Evolutionary conservation across 2,797 vertebrate genomes (phyloP).

Genomic region (Menidia menidia): DNA sequence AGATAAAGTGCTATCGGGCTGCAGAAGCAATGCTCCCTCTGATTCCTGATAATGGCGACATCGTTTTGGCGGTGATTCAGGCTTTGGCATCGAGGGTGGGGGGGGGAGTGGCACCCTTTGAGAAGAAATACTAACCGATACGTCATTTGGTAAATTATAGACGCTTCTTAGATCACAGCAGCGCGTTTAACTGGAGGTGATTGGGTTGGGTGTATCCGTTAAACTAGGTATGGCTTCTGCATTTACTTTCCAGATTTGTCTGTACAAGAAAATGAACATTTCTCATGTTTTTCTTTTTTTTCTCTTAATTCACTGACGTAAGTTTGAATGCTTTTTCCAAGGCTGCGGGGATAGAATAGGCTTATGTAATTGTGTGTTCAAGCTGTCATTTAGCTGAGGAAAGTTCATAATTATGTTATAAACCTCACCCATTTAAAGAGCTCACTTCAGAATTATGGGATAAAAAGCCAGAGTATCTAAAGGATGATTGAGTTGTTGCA

Average conservation of each 20-base stretch:
- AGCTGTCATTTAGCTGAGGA: conserved; percentile 51
- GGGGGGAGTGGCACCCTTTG: conserved; percentile 20
- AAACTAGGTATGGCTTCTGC: conserved; percentile 1
- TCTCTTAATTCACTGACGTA: conserved; percentile 42
- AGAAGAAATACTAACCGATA: conserved; percentile 20
- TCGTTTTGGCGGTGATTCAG: conserved; percentile 32
- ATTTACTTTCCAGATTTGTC: conserved; percentile 44
- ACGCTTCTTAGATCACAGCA: conserved; percentile 15
- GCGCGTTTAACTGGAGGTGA: conserved; percentile 2
- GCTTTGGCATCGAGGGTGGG: conserved; percentile 28
- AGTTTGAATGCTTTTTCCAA: conserved; percentile 43
- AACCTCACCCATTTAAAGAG: conserved; percentile 65
- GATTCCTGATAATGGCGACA: conserved; percentile 54
- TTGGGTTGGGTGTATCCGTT: conserved; percentile 21
- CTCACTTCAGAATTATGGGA: conserved; percentile 50
- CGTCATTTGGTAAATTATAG: conserved; percentile 23
- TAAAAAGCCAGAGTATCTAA: conserved; percentile 37
- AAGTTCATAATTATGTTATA: conserved; percentile 68
- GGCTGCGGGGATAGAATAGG: conserved; percentile 38
- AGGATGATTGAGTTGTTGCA: conserved; percentile 46
- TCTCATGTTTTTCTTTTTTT: conserved; percentile 24
- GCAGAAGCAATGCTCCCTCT: conserved; percentile 50
- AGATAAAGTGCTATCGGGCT: conserved; percentile 69
- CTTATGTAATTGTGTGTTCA: conserved; percentile 50
- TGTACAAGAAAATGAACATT: conserved; percentile 32